A percentile compares a stretch with the other conserved stretches of the same genome.
These are phyloP conservation scores for Lepus timidus DNA, from an alignment of 2,113 vertebrate genomes.

Conservation along the genomic window DNA sequence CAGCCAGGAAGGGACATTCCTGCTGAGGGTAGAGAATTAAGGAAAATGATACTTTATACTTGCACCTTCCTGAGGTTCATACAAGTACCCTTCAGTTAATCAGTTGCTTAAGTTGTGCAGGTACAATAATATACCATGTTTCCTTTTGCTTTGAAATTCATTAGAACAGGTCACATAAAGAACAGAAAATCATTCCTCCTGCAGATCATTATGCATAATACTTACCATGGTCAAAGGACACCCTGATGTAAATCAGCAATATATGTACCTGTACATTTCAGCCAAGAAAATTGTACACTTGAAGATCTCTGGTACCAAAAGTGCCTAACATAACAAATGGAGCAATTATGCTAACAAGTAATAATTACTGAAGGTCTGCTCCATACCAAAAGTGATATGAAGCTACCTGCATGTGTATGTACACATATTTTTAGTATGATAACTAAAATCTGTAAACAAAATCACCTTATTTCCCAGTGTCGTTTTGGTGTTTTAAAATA, in stretches of 20 bases:
- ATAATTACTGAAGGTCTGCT: not conserved
- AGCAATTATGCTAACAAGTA: not conserved
- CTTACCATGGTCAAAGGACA: not conserved
- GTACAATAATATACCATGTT: constrained; percentile 47
- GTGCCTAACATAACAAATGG: not conserved
- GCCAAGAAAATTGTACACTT: not conserved
- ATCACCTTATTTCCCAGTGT: not conserved
- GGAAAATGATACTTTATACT: constrained; percentile 43
- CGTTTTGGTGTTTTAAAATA: not conserved
- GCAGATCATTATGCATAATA: not conserved
- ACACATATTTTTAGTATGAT: not conserved
- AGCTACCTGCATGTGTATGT: not conserved
- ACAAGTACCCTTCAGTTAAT: constrained; percentile 39
- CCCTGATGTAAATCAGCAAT: not conserved
- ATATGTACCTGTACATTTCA: constrained; percentile 12
- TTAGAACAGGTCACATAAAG: constrained; percentile 50
- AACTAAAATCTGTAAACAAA: not conserved
- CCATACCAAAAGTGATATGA: not conserved
- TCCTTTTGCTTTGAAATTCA: constrained; percentile 64
- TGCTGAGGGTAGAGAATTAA: constrained; percentile 51
- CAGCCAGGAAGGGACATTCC: constrained; percentile 53
- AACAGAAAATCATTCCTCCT: not conserved
- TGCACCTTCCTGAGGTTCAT: not conserved
- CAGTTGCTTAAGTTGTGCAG: not conserved
- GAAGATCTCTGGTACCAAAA: not conserved